phyloP scores from a whole-genome alignment of 2,888 invertebrate species.

The Glaucopsyche alexis region DNA sequence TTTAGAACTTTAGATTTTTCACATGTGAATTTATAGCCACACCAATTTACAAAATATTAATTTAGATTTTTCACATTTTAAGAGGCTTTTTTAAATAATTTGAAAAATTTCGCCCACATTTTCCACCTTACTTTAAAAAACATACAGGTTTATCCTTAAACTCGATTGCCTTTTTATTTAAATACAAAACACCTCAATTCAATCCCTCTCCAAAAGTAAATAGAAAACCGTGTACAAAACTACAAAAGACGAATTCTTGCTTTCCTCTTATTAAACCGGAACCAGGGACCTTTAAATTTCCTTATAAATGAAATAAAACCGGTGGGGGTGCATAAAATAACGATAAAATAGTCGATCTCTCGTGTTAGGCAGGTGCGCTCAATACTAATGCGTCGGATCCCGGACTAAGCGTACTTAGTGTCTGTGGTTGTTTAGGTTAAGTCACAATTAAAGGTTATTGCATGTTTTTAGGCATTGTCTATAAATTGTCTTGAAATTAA shows the following conservation, averaged over 20 bases:
- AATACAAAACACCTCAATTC: background rate
- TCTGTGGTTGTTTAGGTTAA: background rate
- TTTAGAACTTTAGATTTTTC: too few species aligned
- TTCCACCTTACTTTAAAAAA: background rate
- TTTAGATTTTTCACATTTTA: too few species aligned
- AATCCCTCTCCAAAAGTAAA: conserved; percentile 20
- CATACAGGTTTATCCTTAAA: background rate
- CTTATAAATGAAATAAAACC: conserved; percentile 55
- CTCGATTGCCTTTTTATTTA: background rate
- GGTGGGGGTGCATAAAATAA: conserved; percentile 74
- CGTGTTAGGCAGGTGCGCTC: conserved; percentile 42
- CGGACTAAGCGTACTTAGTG: background rate
- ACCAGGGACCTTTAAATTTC: conserved; percentile 52
- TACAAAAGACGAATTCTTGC: conserved; percentile 20
- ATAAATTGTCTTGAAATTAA: background rate
- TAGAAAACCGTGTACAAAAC: conserved; percentile 14
- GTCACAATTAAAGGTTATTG: background rate
- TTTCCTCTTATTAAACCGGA: conserved; percentile 64
- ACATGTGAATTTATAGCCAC: too few species aligned
- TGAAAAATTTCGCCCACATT: background rate
- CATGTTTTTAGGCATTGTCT: background rate
- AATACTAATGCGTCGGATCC: background rate
- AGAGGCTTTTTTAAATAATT: too few species aligned
- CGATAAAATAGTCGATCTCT: conserved; percentile 52
- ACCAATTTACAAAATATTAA: too few species aligned